Conservation (phyloP, 2,888 invertebrate genomes). For the Gonocerus acuteangulatus region DNA sequence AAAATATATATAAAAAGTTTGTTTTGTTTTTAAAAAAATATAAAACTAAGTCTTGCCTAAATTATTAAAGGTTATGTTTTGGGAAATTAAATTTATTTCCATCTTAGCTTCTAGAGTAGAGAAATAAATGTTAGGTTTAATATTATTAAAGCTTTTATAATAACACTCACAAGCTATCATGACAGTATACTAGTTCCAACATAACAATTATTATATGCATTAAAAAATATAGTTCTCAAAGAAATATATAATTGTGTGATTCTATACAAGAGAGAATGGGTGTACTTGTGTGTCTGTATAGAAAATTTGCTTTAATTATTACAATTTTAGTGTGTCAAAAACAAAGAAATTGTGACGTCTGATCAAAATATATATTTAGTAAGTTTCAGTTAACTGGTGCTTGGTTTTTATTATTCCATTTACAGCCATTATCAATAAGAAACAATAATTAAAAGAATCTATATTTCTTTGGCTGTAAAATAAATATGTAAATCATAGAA, state of each 20-base stretch:
- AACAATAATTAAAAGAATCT: slow-evolving; percentile 9
- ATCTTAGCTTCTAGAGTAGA: slow-evolving; percentile 14
- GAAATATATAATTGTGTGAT: too few relatives aligned
- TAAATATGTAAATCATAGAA: background rate
- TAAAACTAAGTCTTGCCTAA: slow-evolving; percentile 35
- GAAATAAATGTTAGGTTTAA: slow-evolving; percentile 4
- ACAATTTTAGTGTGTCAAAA: too few relatives aligned
- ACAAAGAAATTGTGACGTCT: too few relatives aligned
- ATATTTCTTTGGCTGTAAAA: slow-evolving; percentile 15
- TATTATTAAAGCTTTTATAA: slow-evolving; percentile 16
- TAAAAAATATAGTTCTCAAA: too few relatives aligned
- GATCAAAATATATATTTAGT: too few relatives aligned
- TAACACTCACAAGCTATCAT: background rate
- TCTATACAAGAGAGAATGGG: too few relatives aligned
- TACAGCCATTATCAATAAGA: slow-evolving; percentile 8
- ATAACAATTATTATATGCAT: too few relatives aligned
- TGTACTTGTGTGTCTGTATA: too few relatives aligned
- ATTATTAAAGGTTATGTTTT: slow-evolving; percentile 31
- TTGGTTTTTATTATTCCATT: slow-evolving; percentile 14
- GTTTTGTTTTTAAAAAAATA: slow-evolving; percentile 27
- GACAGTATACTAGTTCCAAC: too few relatives aligned
- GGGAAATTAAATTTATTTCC: slow-evolving; percentile 3
- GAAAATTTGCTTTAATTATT: too few relatives aligned
- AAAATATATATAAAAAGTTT: slow-evolving; percentile 8
- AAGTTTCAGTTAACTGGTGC: slow-evolving; percentile 14